These are phyloP conservation scores for Ganaspis sp. DNA, from an alignment of 1,140 invertebrate genomes.

Conservation along the genomic window DNA sequence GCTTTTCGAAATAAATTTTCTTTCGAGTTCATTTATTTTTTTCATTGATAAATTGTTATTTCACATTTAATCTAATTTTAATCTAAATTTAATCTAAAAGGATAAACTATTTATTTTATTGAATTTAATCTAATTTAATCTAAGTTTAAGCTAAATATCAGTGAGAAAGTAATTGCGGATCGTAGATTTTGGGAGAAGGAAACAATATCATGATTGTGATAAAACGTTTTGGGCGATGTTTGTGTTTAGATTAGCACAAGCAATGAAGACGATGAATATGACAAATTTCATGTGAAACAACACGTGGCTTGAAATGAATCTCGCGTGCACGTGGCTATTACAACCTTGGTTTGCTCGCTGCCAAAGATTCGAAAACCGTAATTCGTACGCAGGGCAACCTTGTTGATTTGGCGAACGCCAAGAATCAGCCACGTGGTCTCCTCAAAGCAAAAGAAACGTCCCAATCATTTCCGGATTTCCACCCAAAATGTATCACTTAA, in stretches of 20 bases:
- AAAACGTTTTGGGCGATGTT: neutral
- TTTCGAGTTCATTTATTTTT: no score
- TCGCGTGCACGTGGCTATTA: constrained; percentile 64
- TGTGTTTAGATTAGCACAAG: neutral
- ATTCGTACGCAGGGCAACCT: constrained; percentile 59
- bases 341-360: constrained; percentile 62
- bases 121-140: no score
- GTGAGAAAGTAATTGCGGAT: no score
- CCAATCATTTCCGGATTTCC: neutral
- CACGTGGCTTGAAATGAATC: constrained; percentile 54
- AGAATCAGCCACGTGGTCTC: constrained; percentile 57
- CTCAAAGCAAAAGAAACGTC: constrained; percentile 40
- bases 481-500: neutral
- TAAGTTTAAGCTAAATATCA: no score
- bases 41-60: no score
- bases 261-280: constrained; percentile 37
- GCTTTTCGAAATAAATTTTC: no score
- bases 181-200: no score
- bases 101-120: no score
- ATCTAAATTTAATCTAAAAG: no score
- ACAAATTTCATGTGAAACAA: constrained; percentile 44
- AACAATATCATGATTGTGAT: no score
- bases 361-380: constrained; percentile 69
- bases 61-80: no score
- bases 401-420: constrained; percentile 67